phyloP scores from a whole-genome alignment of 1,140 invertebrate species.

The Listronotus bonariensis region DNA sequence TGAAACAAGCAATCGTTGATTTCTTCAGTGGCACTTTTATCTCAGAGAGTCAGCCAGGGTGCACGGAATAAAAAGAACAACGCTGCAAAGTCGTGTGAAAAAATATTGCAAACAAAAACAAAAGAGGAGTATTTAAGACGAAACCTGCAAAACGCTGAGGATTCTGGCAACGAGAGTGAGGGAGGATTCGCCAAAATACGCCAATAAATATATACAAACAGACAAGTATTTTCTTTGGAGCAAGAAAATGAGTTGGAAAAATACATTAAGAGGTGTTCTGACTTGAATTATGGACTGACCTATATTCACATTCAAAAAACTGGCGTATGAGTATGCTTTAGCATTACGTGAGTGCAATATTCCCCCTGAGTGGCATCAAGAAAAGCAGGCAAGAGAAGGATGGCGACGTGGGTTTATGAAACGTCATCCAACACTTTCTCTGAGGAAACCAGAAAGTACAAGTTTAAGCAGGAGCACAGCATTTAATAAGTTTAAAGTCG shows the following conservation, averaged over 20 bases:
- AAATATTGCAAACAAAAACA: neutral
- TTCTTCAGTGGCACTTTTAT: neutral
- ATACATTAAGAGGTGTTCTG: neutral
- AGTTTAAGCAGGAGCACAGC: neutral
- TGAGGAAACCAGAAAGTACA: neutral
- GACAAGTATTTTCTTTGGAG: no score
- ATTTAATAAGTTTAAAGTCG: neutral
- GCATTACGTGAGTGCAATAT: neutral
- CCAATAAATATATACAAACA: no score
- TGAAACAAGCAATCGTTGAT: neutral
- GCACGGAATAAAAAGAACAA: neutral
- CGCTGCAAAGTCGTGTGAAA: slow-evolving; percentile 2
- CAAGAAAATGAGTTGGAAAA: no score
- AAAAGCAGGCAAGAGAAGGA: neutral
- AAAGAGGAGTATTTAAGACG: no score
- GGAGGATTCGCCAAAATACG: neutral
- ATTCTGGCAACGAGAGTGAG: neutral
- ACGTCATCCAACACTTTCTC: neutral
- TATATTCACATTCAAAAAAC: no score
- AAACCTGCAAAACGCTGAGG: neutral
- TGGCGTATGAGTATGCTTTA: neutral
- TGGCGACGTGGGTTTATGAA: neutral
- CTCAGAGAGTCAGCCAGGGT: neutral
- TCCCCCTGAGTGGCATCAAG: neutral
- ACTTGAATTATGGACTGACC: neutral